Evolutionary conservation across 2,113 vertebrate species (phyloP), one percentile per base, ranked within the genome.

Genomic region (Eublepharis macularius): DNA sequence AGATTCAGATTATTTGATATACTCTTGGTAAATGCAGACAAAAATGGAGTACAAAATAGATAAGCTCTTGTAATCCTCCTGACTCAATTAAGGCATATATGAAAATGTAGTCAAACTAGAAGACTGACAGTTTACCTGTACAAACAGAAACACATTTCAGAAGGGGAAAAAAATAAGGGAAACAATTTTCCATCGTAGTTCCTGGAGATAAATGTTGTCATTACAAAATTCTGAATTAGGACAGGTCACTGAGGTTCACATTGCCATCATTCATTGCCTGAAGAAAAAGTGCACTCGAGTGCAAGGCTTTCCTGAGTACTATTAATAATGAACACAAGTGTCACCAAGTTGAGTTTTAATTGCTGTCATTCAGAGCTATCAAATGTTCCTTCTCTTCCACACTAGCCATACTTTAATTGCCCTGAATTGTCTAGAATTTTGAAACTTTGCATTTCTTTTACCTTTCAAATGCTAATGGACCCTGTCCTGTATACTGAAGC

Each of bases 391-490:
- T 65, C 80, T 83, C 51, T 83, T 6, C 45, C 19, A 1, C 2
- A 14, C 34, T 54, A 65, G 32, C 8, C 14, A 77, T 21, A 1
- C 57, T 41, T 51, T 73, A n/a, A 32, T 45, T 82, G 14, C 26
- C 82, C 4, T 78, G n/a, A n/a, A n/a, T 0, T 70, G 21, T 12
- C 81, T 68, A 4, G 86, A 80, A 24, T 16, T 43, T 4, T 21
- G 6, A 2, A 6, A 2, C 1, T 76, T 1, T 63, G 8, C 63
- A 1, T 78, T 86, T 81, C 2, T 49, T 90, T 29, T 69, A 81
- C 73, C 78, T 86, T 6, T 84, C 29, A 86, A 65, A 3, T 80
- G 63, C 24, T 73, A 87, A 81, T 60, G 41, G 54, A 86, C 41
- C 21, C 14, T 39, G 26, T 13, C 45, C 65, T 68, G 43, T 6